Evolutionary conservation across 2,113 vertebrate genomes (phyloP), one percentile per base, ranked within the genome.

Genomic region (Ciconia boyciana): DNA sequence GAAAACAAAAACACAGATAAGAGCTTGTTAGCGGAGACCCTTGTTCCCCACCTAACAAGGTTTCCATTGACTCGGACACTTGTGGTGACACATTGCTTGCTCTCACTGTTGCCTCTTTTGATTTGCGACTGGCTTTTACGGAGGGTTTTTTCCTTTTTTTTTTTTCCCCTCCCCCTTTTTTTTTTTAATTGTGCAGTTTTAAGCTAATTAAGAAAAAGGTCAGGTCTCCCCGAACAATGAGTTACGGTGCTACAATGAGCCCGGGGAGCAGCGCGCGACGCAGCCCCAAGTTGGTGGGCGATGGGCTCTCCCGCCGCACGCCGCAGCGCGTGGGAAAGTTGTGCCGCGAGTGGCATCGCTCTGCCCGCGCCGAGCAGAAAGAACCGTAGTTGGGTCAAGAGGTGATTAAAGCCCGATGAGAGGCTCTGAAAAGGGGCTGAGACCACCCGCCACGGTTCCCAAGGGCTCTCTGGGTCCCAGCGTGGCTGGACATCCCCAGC

Each of bases 1-100:
- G 94, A 74, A 95, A 96, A 97, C 96, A 97, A 97, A 96, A 90
- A 94, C 95, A 94, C 92, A 96, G 96, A 96, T 96, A 96, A 97
- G 96, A 97, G 96, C 97, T 96, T 95, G 96, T 96, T 96, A 95
- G 96, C 41, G 2, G 78, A 96, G 96, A 89, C 87, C 83, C 93
- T 95, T 89, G 88, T 96, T 96, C 96, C 91, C 93, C 95, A 92
- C 94, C 96, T 96, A 96, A 97, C 95, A 95, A 96, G 97, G 95
- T 97, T 96, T 96, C 96, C 96, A 96, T 95, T 97, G 96, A 96
- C 94, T 95, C 11, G 90, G 94, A 81, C 96, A 94, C 96, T 97
- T 96, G 95, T 95, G 95, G 97, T 90, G 94, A 97, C 95, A 96
- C 93, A 94, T 87, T 92, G 92, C 96, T 97, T 95, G 96, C 93